phyloP scores from a whole-genome alignment of 2,797 vertebrate species.

The Clarias laeviceps region DNA sequence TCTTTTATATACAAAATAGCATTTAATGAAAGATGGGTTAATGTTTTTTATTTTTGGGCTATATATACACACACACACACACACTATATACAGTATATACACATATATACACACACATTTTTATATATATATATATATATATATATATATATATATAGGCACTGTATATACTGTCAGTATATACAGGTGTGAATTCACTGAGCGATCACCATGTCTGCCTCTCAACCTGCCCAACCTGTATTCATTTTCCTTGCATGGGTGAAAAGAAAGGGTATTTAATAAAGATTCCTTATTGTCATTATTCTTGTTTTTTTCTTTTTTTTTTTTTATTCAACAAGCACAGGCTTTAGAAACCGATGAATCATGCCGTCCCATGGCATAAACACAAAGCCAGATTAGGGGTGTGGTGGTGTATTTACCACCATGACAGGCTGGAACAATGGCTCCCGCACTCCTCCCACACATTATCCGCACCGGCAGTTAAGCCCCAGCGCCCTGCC shows the following conservation, averaged over 20 bases:
- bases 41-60: no score
- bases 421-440: conserved; percentile 27
- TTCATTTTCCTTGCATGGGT: conserved; percentile 26
- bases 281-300: conserved; percentile 27
- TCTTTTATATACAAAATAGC: no score
- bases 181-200: background rate
- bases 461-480: conserved; percentile 12
- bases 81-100: no score
- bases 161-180: no score
- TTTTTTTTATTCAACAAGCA: background rate
- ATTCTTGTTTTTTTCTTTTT: no score
- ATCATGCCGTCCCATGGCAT: conserved; percentile 10
- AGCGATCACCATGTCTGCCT: background rate
- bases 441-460: conserved; percentile 22
- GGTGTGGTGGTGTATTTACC: conserved; percentile 32
- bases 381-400: conserved; percentile 19
- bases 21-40: background rate
- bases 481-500: conserved; percentile 14
- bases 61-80: no score
- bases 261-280: conserved; percentile 19
- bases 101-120: no score
- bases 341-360: conserved; percentile 21
- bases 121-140: no score
- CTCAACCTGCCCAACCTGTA: conserved; percentile 50
- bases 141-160: no score